Evolutionary conservation across 2,797 vertebrate species (phyloP).

Genomic region (Neomorphus geoffroyi): DNA sequence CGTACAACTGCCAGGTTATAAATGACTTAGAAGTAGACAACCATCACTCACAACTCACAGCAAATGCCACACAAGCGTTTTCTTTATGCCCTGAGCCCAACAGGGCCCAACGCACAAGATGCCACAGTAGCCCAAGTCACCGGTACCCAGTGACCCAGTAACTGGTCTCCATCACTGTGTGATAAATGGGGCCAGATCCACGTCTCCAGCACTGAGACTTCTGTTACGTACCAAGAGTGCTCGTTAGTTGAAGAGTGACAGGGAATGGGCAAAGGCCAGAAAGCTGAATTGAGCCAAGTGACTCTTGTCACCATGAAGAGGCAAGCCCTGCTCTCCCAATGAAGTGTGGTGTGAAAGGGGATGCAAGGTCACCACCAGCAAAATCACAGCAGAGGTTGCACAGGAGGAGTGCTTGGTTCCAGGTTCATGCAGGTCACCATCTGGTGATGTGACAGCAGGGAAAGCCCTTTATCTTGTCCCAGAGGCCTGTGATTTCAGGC

Average conservation of each 20-base stretch:
- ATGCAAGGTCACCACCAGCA: not conserved
- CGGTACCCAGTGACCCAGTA: not conserved
- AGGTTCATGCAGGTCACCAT: not conserved
- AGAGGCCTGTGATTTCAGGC: not conserved
- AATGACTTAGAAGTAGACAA: not conserved
- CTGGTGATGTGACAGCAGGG: not conserved
- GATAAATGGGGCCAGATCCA: not conserved
- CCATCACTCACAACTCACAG: not conserved
- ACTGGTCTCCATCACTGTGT: not conserved
- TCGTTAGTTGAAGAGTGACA: not conserved
- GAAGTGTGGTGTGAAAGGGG: not conserved
- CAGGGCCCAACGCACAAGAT: not conserved
- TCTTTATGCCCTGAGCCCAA: not conserved
- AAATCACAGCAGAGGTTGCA: not conserved
- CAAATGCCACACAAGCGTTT: not conserved
- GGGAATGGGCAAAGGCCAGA: not conserved
- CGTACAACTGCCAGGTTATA: not conserved
- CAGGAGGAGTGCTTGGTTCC: not conserved
- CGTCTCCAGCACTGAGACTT: not conserved
- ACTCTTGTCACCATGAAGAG: not conserved
- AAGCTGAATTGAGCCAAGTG: not conserved
- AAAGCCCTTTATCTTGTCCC: not conserved
- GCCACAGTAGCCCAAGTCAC: not conserved
- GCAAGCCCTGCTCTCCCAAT: not conserved
- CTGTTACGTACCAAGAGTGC: accelerated